phyloP scores from a whole-genome alignment of 2,888 invertebrate genomes.

The Orchesella flavescens region DNA sequence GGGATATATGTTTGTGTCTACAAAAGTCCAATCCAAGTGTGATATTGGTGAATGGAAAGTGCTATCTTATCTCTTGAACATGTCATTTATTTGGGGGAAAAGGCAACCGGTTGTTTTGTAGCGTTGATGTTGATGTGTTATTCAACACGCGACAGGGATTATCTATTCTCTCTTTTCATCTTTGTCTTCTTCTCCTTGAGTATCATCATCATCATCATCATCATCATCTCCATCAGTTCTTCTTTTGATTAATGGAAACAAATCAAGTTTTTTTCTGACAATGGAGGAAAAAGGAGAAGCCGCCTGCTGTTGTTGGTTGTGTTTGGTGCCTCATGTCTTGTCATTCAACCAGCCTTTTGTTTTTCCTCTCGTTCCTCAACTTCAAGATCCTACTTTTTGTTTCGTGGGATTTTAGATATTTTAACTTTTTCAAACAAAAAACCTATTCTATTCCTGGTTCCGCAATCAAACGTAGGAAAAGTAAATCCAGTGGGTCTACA shows the following conservation, averaged over 20 bases:
- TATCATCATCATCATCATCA: no score
- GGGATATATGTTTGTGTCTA: no score
- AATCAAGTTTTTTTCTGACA: constrained; percentile 21
- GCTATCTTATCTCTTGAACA: neutral
- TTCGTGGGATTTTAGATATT: no score
- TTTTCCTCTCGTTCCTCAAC: neutral
- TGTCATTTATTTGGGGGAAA: constrained; percentile 1
- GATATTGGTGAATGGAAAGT: no score
- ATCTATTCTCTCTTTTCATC: neutral
- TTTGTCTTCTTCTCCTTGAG: no score
- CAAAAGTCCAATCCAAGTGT: no score
- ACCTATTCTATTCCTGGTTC: no score
- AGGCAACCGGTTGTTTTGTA: constrained; percentile 10
- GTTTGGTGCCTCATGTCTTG: neutral
- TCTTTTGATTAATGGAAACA: constrained; percentile 49
- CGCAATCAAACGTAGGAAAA: no score
- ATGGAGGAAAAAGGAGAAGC: neutral
- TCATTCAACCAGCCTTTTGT: constrained; percentile 8
- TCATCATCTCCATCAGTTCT: no score
- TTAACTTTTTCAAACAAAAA: no score
- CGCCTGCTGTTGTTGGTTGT: constrained; percentile 9
- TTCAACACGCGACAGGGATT: constrained; percentile 42
- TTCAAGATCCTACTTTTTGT: no score
- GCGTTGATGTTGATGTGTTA: constrained; percentile 21
- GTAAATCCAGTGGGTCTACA: no score